A percentile compares a stretch with the other conserved stretches of the same genome.
Evolutionary conservation across 2,888 invertebrate genomes (phyloP).

Genomic region (Xylocampa areola): DNA sequence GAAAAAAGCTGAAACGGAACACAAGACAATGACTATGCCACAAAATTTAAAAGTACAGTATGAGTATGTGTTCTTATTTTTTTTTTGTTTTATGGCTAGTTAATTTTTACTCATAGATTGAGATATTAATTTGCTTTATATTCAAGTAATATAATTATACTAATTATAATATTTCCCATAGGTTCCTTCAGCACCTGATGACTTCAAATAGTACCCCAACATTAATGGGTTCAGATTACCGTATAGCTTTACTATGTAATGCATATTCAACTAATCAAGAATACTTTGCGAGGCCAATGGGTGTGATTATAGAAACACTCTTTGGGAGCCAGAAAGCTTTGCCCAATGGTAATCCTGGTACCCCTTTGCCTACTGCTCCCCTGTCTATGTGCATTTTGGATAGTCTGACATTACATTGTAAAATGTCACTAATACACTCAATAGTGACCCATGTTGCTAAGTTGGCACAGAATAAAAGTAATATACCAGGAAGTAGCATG

Average conservation of each 20-base stretch:
- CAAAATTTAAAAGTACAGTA: constrained; percentile 95
- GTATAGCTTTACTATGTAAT: constrained; percentile 97
- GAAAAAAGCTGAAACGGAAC: constrained; percentile 97
- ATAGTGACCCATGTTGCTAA: constrained; percentile 97
- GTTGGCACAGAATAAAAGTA: constrained; percentile 95
- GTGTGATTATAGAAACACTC: constrained; percentile 96
- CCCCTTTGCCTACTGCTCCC: constrained; percentile 94
- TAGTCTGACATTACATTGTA: constrained; percentile 98
- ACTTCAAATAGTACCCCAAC: constrained; percentile 92
- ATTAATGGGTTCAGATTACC: constrained; percentile 95
- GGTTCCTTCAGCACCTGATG: constrained; percentile 96
- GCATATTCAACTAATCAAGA: constrained; percentile 98
- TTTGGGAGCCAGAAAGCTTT: constrained; percentile 92
- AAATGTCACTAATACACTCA: constrained; percentile 95
- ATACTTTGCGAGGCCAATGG: constrained; percentile 97
- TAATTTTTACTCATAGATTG: constrained; percentile 1
- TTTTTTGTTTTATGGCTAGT: not conserved
- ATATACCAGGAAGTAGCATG: constrained; percentile 91
- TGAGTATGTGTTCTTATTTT: constrained; percentile 90
- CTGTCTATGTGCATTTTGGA: constrained; percentile 97
- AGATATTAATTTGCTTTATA: not conserved
- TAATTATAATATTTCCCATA: constrained; percentile 63
- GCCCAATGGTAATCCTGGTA: constrained; percentile 85
- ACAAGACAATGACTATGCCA: constrained; percentile 94
- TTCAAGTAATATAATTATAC: constrained; percentile 7